These are phyloP conservation scores for Lycia hirtaria DNA, from an alignment of 2,888 invertebrate genomes.

Conservation along the genomic window DNA sequence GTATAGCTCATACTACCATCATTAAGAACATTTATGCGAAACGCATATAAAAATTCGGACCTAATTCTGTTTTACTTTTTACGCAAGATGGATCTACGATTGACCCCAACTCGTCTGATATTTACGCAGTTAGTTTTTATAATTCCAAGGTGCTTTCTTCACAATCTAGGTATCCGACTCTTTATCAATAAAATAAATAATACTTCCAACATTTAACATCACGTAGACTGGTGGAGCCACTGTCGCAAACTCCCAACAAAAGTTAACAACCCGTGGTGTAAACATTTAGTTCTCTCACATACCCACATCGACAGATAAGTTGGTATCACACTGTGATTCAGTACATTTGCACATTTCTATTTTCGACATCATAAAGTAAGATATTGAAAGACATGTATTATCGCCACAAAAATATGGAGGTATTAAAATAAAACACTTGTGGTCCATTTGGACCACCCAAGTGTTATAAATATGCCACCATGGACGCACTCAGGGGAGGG, in stretches of 20 bases:
- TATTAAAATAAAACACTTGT: conserved; percentile 31
- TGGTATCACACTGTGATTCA: conserved; percentile 8
- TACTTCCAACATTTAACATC: too few species aligned
- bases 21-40: too few species aligned
- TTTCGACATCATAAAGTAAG: conserved; percentile 9
- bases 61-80: too few species aligned
- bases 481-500: conserved; percentile 19
- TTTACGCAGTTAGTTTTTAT: too few species aligned
- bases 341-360: conserved; percentile 8
- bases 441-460: conserved; percentile 41
- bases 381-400: conserved; percentile 20
- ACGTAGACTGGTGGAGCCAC: too few species aligned
- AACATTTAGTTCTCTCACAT: background rate
- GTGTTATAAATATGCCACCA: conserved; percentile 27
- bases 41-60: too few species aligned
- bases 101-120: too few species aligned
- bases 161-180: too few species aligned
- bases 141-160: too few species aligned
- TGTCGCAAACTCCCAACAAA: background rate
- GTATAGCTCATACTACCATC: too few species aligned
- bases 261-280: background rate
- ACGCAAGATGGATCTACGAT: too few species aligned
- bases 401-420: conserved; percentile 21
- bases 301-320: background rate
- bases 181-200: too few species aligned